These are phyloP conservation scores for Cancer borealis DNA, from an alignment of 2,888 invertebrate genomes.

Conservation along the genomic window DNA sequence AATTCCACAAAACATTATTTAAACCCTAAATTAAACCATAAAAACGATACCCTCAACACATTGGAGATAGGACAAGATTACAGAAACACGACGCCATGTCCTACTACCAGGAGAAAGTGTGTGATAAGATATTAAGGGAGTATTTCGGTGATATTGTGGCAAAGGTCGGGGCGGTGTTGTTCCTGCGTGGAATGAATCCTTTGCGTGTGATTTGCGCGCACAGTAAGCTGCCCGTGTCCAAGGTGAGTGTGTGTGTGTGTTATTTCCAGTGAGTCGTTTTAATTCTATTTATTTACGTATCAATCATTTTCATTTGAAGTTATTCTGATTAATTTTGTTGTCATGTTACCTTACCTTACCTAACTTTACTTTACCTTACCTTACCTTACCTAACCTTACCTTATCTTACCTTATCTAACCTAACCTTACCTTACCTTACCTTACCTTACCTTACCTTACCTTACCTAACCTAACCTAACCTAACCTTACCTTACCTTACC, in stretches of 20 bases:
- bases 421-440: too few species aligned
- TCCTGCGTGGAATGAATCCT: slow-evolving; percentile 86
- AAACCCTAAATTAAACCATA: background rate
- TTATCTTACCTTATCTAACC: too few species aligned
- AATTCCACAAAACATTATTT: background rate
- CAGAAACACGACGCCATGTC: slow-evolving; percentile 7
- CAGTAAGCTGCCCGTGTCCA: slow-evolving; percentile 83
- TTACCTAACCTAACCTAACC: too few species aligned
- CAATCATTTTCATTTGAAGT: too few species aligned
- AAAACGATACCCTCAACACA: background rate
- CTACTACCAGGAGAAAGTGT: slow-evolving; percentile 83
- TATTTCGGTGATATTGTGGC: slow-evolving; percentile 90
- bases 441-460: too few species aligned
- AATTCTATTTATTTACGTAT: too few species aligned
- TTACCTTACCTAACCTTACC: too few species aligned
- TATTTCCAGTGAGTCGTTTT: too few species aligned
- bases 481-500: slow-evolving; percentile 42
- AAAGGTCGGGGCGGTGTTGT: slow-evolving; percentile 86
- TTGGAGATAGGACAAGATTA: background rate
- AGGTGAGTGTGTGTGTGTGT: slow-evolving; percentile 80
- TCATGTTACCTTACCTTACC: too few species aligned
- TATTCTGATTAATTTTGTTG: too few species aligned
- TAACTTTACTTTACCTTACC: too few species aligned
- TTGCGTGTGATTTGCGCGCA: slow-evolving; percentile 84
- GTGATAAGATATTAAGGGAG: slow-evolving; percentile 87